A percentile compares a stretch with the other conserved stretches of the same genome.
Evolutionary conservation across 2,113 vertebrate genomes (phyloP).

Genomic region (Agapornis roseicollis): DNA sequence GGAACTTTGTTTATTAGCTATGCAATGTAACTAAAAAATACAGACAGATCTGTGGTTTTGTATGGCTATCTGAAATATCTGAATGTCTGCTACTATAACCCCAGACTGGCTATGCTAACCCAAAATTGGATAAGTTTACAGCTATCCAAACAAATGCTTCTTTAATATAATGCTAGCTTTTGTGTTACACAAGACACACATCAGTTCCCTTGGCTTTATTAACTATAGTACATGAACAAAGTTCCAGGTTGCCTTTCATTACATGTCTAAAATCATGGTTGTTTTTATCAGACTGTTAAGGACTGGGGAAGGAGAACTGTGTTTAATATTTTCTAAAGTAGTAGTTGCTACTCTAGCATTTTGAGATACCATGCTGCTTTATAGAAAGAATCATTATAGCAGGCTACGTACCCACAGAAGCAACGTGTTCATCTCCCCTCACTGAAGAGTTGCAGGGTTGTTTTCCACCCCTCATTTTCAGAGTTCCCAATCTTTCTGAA

Average conservation of each 20-base stretch:
- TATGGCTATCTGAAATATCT: not conserved
- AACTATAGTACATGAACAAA: not conserved
- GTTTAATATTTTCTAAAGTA: not conserved
- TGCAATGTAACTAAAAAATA: not conserved
- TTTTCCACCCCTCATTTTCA: not conserved
- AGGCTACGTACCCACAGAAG: not conserved
- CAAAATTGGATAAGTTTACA: not conserved
- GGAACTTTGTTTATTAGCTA: not conserved
- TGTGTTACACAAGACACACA: not conserved
- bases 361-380: fast-evolving
- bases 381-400: not conserved
- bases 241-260: not conserved
- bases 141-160: not conserved
- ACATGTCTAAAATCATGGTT: not conserved
- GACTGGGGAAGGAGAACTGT: not conserved
- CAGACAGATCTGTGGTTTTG: not conserved
- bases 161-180: not conserved
- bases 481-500: not conserved
- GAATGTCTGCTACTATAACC: not conserved
- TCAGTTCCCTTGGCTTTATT: not conserved
- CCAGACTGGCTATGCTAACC: not conserved
- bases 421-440: not conserved
- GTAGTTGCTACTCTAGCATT: not conserved
- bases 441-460: not conserved
- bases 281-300: not conserved